Base-by-base conservation (phyloP, 2,888 invertebrate species). In the Falcaria lacertinaria region DNA sequence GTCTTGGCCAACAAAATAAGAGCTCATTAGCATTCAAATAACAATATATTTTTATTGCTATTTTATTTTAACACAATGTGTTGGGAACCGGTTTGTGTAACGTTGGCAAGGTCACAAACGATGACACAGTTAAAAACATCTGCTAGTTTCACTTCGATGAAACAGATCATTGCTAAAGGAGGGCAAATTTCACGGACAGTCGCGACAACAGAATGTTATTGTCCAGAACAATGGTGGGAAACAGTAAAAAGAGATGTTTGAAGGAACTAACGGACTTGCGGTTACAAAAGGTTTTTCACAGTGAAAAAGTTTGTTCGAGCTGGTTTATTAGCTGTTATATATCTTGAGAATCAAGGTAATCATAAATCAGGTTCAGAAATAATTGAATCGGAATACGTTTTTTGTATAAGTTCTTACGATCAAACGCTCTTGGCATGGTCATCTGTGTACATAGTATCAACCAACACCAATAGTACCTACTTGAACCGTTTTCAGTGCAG, bases 121-220 rank as follows among this genome's bases (percentile, higher is more conserved):
- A 8, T 28, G 28, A 28, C 28, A 28, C 28, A 28, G 28, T 28
- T 28, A 28, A 11, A 5, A 28, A 28, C 28, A 28, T 28, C 28
- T 28, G 28, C 11, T 28, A 11, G 19, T 19, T 8, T 11, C 8
- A 3, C 7, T 5, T 6, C 22, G 7, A 22, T 28, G 28, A 11
- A 28, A 28, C 28, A 28, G 28, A 22, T 22, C n/a, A n/a, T 19
- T 19, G 19, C 28, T 28, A 11, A 28, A 11, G 28, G 50, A 47
- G 52, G 58, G 52, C 60, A 52, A 59, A 69, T 74, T 71, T 66
- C 66, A 74, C 71, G 71, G 64, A 48, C 45, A 60, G 66, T 48
- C 71, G 66, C 65, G 47, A 56, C 43, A 50, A 60, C 51, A 60
- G 60, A 60, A 55, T 48, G 54, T 59, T 52, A 68, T 72, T 69